Evolutionary conservation across 2,113 vertebrate species (phyloP).

Genomic region (Prolemur simus): DNA sequence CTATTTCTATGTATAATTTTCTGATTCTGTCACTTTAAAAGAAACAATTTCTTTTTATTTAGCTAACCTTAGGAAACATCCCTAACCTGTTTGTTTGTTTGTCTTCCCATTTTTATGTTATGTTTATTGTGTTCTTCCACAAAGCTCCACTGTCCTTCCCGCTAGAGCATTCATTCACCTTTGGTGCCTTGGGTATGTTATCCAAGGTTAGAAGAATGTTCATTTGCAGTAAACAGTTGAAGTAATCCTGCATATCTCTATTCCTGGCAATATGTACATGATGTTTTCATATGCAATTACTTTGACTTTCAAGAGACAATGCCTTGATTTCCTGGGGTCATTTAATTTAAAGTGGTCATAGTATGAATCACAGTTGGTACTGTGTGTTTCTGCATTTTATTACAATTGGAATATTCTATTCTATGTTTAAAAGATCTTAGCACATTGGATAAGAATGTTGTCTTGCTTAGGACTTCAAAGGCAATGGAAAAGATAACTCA

Average conservation of each 20-base stretch:
- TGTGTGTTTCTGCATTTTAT: neutral
- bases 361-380: neutral
- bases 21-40: neutral
- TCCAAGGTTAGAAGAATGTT: neutral
- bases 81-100: neutral
- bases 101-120: neutral
- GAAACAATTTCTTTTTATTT: neutral
- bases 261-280: neutral
- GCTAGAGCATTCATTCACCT: neutral
- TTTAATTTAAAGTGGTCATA: slow-evolving; percentile 12
- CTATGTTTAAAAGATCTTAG: neutral
- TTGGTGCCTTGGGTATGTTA: neutral
- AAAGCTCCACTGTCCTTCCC: neutral
- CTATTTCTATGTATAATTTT: neutral
- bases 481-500: slow-evolving; percentile 35
- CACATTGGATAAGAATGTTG: neutral
- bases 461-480: slow-evolving; percentile 28
- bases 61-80: neutral
- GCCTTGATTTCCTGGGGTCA: neutral
- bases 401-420: neutral
- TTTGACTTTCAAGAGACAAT: neutral
- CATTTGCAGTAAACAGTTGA: neutral
- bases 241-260: neutral
- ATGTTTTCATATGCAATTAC: neutral
- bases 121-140: neutral